A percentile compares a stretch with the other conserved stretches of the same genome.
Evolutionary conservation across 2,888 invertebrate species (phyloP).

Genomic region (Andrena flavipes): DNA sequence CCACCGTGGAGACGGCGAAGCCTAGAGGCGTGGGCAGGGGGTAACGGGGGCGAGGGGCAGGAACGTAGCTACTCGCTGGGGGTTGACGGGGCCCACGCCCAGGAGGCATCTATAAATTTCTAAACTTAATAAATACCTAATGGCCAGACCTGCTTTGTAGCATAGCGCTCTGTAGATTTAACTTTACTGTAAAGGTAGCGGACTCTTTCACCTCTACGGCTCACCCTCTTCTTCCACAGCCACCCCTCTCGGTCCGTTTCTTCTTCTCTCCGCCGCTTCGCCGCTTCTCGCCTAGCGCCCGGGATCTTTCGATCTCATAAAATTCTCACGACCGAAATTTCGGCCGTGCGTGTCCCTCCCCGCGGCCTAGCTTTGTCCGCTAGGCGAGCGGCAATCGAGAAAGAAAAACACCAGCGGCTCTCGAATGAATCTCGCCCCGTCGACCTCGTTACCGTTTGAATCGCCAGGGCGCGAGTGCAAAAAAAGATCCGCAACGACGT

Average conservation of each 20-base stretch:
- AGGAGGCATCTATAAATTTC: constrained; percentile 84
- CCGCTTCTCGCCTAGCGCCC: constrained; percentile 30
- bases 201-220: constrained; percentile 54
- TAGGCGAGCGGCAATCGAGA: neutral
- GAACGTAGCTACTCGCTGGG: constrained; percentile 66
- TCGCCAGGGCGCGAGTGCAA: neutral
- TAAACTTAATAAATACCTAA: constrained; percentile 85
- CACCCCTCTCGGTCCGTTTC: constrained; percentile 13
- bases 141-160: constrained; percentile 84
- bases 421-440: neutral
- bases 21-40: constrained; percentile 54
- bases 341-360: constrained; percentile 36
- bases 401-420: neutral
- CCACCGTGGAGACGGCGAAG: constrained; percentile 66
- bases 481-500: constrained; percentile 18
- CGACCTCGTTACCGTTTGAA: neutral
- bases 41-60: constrained; percentile 48
- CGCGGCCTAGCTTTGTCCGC: neutral
- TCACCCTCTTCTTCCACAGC: constrained; percentile 32
- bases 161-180: constrained; percentile 77
- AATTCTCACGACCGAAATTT: constrained; percentile 70
- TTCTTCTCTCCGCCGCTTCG: constrained; percentile 27
- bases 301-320: constrained; percentile 65
- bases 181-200: constrained; percentile 74
- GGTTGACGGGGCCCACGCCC: constrained; percentile 79